Percentiles rank a stretch among this genome's conserved stretches.
These are phyloP conservation scores for Biston stratarius DNA, from an alignment of 2,888 invertebrate species.

Conservation along the genomic window DNA sequence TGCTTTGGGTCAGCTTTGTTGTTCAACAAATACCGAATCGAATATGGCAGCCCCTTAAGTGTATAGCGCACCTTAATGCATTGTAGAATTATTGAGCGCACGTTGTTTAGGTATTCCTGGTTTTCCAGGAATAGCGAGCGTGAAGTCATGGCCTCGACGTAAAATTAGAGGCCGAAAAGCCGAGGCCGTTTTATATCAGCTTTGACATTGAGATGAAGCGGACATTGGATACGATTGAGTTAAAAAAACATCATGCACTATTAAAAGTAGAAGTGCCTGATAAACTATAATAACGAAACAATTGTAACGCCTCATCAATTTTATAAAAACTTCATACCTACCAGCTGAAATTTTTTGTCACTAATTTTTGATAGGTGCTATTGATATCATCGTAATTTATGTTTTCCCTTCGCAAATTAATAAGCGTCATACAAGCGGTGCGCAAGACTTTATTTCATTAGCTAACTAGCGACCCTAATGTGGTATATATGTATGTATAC, in stretches of 20 bases:
- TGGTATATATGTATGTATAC: no score
- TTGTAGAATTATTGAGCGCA: constrained; percentile 37
- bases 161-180: constrained; percentile 49
- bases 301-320: neutral
- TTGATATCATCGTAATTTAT: no score
- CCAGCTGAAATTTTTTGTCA: neutral
- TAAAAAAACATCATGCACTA: neutral
- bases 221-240: neutral
- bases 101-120: constrained; percentile 53
- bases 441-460: no score
- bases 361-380: neutral
- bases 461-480: no score
- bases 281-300: neutral
- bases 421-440: no score
- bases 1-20: no score
- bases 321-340: neutral
- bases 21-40: no score
- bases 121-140: constrained; percentile 58
- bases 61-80: neutral
- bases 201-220: constrained; percentile 35
- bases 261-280: neutral
- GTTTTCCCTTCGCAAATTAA: no score
- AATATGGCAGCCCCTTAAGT: no score
- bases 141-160: constrained; percentile 59
- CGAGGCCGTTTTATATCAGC: constrained; percentile 40